A percentile compares a stretch with the other conserved stretches of the same genome.
phyloP scores from a whole-genome alignment of 2,113 vertebrate species.

The Sula dactylatra region DNA sequence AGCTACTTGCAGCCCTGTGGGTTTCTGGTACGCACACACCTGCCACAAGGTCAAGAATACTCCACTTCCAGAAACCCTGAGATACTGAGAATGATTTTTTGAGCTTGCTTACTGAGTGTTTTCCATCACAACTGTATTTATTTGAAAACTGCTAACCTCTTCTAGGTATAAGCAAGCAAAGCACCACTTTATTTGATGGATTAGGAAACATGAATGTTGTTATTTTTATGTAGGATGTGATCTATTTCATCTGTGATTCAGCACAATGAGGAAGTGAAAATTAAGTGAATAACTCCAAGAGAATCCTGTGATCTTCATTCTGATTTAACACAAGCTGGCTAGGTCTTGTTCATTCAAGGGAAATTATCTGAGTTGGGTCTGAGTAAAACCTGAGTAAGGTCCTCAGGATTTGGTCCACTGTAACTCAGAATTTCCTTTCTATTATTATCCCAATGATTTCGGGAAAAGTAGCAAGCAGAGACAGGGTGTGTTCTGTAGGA shows the following conservation, averaged over 20 bases:
- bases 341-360: neutral
- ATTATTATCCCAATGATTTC: neutral
- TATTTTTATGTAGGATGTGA: neutral
- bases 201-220: neutral
- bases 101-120: neutral
- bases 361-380: neutral
- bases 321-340: neutral
- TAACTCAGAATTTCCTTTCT: conserved; percentile 12
- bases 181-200: neutral
- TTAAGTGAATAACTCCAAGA: neutral
- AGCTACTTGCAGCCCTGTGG: neutral
- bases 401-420: neutral
- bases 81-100: neutral
- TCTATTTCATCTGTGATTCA: neutral
- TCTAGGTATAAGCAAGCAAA: neutral
- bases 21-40: neutral
- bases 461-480: neutral
- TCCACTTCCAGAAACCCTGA: neutral
- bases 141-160: neutral
- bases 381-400: neutral
- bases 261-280: neutral
- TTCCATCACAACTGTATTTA: neutral
- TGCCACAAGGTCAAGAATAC: neutral
- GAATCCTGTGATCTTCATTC: neutral
- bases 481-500: neutral